Evolutionary conservation across 2,888 invertebrate species (phyloP).

Genomic region (Pammene fasciana): DNA sequence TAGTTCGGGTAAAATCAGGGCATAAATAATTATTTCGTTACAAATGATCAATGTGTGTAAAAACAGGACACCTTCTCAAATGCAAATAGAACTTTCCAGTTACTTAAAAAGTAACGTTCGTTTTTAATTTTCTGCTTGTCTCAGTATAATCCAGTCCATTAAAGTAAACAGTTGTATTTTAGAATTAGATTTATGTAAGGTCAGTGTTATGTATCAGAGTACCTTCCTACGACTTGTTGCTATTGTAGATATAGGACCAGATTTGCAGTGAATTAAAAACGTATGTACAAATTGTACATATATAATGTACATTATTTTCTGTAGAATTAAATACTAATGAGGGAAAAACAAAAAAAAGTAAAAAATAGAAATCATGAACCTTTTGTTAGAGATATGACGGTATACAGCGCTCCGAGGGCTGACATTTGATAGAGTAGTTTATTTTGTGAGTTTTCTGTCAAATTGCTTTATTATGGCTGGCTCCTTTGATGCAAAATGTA

Average conservation of each 20-base stretch:
- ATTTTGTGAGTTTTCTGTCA: constrained; percentile 3
- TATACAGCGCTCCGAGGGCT: constrained; percentile 1
- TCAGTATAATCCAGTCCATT: constrained; percentile 20
- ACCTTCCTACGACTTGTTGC: constrained; percentile 7
- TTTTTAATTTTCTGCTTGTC: constrained; percentile 33
- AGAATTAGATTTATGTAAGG: constrained; percentile 23
- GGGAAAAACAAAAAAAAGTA: neutral
- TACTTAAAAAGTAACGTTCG: constrained; percentile 16
- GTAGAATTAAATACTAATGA: constrained; percentile 50
- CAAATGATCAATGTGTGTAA: constrained; percentile 9
- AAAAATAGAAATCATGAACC: constrained; percentile 2
- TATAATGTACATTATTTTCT: constrained; percentile 58
- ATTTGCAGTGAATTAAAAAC: constrained; percentile 33
- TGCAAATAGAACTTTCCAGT: neutral
- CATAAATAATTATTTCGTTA: neutral
- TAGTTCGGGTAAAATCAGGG: neutral
- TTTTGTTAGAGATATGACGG: constrained; percentile 6
- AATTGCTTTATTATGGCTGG: constrained; percentile 3
- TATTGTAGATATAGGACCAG: constrained; percentile 9
- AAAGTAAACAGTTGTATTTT: constrained; percentile 16
- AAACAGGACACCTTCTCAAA: neutral
- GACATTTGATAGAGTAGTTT: constrained; percentile 6
- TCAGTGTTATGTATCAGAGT: constrained; percentile 3
- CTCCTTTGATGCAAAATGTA: constrained; percentile 12
- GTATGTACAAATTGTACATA: neutral